Conservation (phyloP, 2,888 invertebrate genomes). For the Formica aserva region DNA sequence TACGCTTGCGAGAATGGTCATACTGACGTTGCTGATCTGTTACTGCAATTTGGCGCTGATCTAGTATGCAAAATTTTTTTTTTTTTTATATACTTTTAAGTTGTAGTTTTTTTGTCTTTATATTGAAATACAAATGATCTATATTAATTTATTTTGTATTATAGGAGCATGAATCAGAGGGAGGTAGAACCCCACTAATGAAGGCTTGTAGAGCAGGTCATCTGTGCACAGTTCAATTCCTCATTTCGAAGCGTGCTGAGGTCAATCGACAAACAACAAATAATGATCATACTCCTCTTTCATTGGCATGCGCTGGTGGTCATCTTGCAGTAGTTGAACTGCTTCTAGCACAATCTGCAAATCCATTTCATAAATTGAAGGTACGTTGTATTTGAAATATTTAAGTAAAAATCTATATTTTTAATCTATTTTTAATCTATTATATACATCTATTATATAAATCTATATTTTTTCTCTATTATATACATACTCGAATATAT, state of each 20-base stretch:
- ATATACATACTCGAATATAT: neutral
- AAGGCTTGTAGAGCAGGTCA: constrained; percentile 99
- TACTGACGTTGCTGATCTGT: constrained; percentile 97
- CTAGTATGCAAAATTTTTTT: constrained; percentile 87
- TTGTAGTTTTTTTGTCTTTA: neutral
- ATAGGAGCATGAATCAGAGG: constrained; percentile 97
- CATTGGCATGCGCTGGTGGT: constrained; percentile 98
- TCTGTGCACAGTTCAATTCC: constrained; percentile 97
- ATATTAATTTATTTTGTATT: constrained; percentile 58
- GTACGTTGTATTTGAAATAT: constrained; percentile 81
- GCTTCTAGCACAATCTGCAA: constrained; percentile 95
- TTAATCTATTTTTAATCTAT: neutral
- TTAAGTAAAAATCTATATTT: neutral
- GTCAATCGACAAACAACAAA: constrained; percentile 96
- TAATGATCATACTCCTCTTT: constrained; percentile 98
- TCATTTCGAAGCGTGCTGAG: constrained; percentile 94
- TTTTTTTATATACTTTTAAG: neutral
- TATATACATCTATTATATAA: too few species aligned
- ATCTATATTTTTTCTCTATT: too few species aligned
- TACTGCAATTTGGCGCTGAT: constrained; percentile 96
- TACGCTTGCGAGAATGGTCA: constrained; percentile 99
- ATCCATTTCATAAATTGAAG: constrained; percentile 98
- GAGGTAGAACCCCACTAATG: constrained; percentile 99
- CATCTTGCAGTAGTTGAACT: constrained; percentile 97
- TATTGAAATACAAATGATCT: constrained; percentile 5